Evolutionary conservation across 23 tunicate genomes (phyloP).

Genomic region (Ciona savignyi): DNA sequence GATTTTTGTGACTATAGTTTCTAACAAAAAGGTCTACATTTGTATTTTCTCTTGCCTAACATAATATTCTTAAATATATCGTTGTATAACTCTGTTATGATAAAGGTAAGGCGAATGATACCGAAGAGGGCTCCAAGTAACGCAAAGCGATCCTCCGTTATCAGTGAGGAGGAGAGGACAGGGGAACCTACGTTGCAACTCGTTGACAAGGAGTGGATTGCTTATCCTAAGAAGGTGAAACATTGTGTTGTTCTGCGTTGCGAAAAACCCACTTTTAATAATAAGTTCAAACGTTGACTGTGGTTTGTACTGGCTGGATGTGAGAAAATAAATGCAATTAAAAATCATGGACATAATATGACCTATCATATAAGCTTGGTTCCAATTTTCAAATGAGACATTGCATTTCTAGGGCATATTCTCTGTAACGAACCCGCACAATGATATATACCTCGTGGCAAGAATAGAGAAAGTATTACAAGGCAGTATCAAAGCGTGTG

Average conservation of each 20-base stretch:
- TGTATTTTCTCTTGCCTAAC: not conserved
- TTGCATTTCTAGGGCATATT: constrained; percentile 79
- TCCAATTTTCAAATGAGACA: too few species aligned
- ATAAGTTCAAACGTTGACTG: too few species aligned
- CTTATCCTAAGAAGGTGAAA: constrained; percentile 73
- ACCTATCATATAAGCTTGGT: too few species aligned
- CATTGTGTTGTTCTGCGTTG: not conserved
- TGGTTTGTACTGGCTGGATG: too few species aligned
- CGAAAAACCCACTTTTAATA: too few species aligned
- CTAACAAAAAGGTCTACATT: too few species aligned
- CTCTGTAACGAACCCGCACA: constrained; percentile 62
- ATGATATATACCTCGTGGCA: constrained; percentile 84
- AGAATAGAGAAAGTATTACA: constrained; percentile 94
- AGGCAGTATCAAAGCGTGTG: constrained; percentile 77
- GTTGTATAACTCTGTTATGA: too few species aligned
- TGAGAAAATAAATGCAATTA: too few species aligned
- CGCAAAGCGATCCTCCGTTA: constrained; percentile 21
- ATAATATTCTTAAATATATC: not conserved
- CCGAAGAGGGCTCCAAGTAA: constrained; percentile 30
- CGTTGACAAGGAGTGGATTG: constrained; percentile 54
- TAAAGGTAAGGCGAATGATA: constrained; percentile 90
- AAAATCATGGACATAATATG: too few species aligned
- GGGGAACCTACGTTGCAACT: constrained; percentile 58
- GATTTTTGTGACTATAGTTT: too few species aligned
- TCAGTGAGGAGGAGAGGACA: constrained; percentile 14